Conservation (phyloP, 2,797 vertebrate genomes). For the Sphenopsis melanotis region DNA sequence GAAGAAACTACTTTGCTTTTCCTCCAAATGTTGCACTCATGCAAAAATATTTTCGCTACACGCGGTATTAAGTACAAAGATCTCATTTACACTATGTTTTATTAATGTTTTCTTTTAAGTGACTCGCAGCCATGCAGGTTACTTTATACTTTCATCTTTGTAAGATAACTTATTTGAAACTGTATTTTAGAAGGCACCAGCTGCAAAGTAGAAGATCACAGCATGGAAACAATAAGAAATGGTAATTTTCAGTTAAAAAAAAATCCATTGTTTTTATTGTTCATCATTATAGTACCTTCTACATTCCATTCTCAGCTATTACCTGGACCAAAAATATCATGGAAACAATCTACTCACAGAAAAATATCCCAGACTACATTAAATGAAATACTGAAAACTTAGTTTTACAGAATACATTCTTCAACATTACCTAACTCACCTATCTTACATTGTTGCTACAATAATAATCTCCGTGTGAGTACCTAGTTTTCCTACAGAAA, state of each 20-base stretch:
- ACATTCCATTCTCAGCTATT: background rate
- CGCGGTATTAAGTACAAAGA: background rate
- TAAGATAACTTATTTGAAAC: slow-evolving; percentile 16
- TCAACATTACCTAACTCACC: background rate
- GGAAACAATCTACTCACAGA: background rate
- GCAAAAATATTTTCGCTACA: slow-evolving; percentile 42
- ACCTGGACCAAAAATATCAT: background rate
- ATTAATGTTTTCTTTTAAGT: slow-evolving; percentile 47
- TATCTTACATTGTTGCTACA: background rate
- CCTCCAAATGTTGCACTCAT: background rate
- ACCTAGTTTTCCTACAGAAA: background rate
- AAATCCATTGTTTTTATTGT: background rate
- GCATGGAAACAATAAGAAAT: background rate
- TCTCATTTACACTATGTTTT: slow-evolving; percentile 5
- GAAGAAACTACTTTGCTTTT: background rate
- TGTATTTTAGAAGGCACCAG: background rate
- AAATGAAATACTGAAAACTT: background rate
- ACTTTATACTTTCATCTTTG: slow-evolving; percentile 9
- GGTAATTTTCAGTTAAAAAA: background rate
- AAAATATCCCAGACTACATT: background rate
- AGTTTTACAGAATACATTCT: background rate
- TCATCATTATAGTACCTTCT: background rate
- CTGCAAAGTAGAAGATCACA: background rate
- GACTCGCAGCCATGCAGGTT: background rate
- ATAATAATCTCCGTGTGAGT: background rate